Base-by-base conservation (phyloP, 2,113 vertebrate species). In the Danio rerio region DNA sequence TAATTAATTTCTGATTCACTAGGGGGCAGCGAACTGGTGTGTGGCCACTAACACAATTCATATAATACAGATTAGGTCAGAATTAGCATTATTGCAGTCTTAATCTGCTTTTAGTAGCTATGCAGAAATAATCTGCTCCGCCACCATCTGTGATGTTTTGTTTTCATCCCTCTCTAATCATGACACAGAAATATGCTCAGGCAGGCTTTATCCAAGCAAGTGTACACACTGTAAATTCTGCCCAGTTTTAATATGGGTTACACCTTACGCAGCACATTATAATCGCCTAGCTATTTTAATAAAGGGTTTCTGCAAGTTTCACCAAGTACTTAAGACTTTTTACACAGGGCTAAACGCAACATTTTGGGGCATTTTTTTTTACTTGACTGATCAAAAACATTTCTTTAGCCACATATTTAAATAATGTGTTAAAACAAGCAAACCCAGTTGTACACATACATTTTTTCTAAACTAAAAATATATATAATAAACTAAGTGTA, bases 1-100 rank as follows among this genome's bases (percentile, higher is more conserved):
- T 18, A 6, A 12, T 6, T 0, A 45, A 62, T 3, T 7, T 13
- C 42, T 20, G 47, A 31, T 53, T 45, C 62, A 79, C 59, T 10
- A 78, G 76, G 15, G 76, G 47, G 61, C 77, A 55, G 21, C 63
- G n/a, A 20, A 7, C n/a, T 13, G 7, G 42, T 65, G 62, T 47
- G 53, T 18, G 21, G 21, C 49, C 62, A 52, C 9, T 65, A 20
- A 52, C 47, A 78, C 53, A 66, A 55, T 78, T 78, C 20, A 78
- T 78, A 52, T 66, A 78, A 78, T 16, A 55, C 6, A 79, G 77
- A 79, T 79, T 79, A 79, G 61, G 76, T 42, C 7, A 66, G 76
- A 78, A 78, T 66, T 78, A 53, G 76, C 62, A 55, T 55, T 66
- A 66, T 53, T 66, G 47, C 15, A 13, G 11, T 53, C 49, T 55